A percentile compares a stretch with the other conserved stretches of the same genome.
phyloP scores from a whole-genome alignment of 1,140 invertebrate genomes.

The Steinernema feltiae region DNA sequence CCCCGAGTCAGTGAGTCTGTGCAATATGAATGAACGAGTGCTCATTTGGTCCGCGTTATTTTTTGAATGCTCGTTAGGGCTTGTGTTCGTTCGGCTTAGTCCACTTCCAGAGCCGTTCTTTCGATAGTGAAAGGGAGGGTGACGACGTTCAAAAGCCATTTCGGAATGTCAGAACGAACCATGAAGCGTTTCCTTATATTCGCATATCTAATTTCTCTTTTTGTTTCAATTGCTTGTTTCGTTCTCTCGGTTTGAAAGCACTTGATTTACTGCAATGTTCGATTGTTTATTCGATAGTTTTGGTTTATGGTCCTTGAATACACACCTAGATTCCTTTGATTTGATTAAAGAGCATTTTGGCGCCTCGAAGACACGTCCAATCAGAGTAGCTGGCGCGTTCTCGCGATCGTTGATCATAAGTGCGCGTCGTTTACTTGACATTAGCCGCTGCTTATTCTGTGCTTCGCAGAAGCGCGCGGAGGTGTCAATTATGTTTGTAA shows the following conservation, averaged over 20 bases:
- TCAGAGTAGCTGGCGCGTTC: no score
- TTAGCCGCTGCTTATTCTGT: neutral
- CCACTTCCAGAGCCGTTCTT: conserved; percentile 1
- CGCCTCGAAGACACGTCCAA: no score
- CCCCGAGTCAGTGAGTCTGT: neutral
- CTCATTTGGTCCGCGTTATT: conserved; percentile 1
- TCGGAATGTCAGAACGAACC: neutral
- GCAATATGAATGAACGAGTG: neutral
- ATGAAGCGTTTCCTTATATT: neutral
- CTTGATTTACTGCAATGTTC: no score
- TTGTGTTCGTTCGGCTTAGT: neutral
- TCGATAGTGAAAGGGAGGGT: neutral
- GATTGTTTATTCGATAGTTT: no score
- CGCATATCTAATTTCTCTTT: neutral
- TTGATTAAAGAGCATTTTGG: no score
- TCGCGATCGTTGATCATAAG: neutral
- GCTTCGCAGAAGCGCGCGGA: neutral
- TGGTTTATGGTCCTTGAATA: no score
- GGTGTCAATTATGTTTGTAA: neutral
- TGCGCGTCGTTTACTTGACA: neutral
- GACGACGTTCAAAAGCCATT: neutral
- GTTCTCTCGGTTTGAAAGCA: no score
- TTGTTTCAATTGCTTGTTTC: neutral
- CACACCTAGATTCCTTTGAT: no score
- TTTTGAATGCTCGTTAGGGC: conserved; percentile 12